Conservation (phyloP, 2,888 invertebrate genomes). For the Melipona bicolor region DNA sequence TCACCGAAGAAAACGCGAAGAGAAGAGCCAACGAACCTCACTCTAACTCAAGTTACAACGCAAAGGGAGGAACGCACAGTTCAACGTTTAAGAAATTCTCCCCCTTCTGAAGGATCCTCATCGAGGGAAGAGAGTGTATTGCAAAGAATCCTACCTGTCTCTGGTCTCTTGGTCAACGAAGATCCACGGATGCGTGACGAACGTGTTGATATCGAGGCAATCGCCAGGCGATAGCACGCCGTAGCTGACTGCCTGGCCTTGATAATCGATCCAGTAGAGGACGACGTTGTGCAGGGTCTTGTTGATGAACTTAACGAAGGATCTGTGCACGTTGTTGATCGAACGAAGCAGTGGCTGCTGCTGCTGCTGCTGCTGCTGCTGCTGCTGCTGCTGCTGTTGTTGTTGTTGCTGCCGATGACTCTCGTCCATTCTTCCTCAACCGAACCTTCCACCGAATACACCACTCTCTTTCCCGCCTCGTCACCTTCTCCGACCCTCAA, state of each 20-base stretch:
- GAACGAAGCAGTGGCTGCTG: slow-evolving; percentile 73
- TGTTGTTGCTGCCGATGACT: slow-evolving; percentile 33
- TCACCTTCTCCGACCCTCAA: slow-evolving; percentile 32
- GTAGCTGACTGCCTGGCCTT: slow-evolving; percentile 88
- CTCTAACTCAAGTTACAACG: background rate
- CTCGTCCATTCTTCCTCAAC: slow-evolving; percentile 53
- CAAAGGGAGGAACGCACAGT: too few species aligned
- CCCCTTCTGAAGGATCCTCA: too few species aligned
- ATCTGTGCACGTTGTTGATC: slow-evolving; percentile 71
- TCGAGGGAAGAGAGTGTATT: too few species aligned
- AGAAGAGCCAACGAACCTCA: background rate
- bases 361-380: slow-evolving; percentile 6
- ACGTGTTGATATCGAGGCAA: slow-evolving; percentile 90
- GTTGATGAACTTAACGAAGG: slow-evolving; percentile 88
- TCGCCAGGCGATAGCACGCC: slow-evolving; percentile 86
- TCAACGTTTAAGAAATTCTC: background rate
- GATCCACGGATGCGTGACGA: slow-evolving; percentile 93
- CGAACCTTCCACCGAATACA: background rate
- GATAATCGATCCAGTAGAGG: slow-evolving; percentile 92
- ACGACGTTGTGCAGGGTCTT: slow-evolving; percentile 86
- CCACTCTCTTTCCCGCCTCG: background rate
- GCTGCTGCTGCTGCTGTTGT: slow-evolving; percentile 21
- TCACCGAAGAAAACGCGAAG: background rate
- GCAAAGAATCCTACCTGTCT: slow-evolving; percentile 84
- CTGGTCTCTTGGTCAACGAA: slow-evolving; percentile 90